Conservation (phyloP, 53 echinoderm and acorn worm species). For the Stichopus horrens region DNA sequence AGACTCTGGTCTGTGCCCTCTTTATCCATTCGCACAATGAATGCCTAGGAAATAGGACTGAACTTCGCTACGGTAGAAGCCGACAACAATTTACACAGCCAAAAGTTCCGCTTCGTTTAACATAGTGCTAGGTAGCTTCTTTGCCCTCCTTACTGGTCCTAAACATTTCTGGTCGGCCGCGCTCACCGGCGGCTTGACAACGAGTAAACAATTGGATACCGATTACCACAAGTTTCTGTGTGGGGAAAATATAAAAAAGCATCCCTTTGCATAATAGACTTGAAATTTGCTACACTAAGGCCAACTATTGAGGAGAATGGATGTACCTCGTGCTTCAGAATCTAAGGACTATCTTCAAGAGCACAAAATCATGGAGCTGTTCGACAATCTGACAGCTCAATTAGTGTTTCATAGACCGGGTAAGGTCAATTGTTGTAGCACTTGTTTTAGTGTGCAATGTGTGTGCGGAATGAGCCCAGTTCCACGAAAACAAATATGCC, state of each 20-base stretch:
- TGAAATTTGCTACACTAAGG: no score
- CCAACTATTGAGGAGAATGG: neutral
- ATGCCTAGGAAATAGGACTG: no score
- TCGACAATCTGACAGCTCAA: constrained; percentile 88
- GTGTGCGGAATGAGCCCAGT: neutral
- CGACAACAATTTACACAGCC: no score
- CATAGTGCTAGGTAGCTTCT: no score
- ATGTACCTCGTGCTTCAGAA: constrained; percentile 47
- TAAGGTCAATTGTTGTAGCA: neutral
- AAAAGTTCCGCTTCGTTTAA: no score
- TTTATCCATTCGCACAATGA: no score
- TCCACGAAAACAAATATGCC: neutral
- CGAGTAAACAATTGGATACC: neutral
- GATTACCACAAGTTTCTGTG: neutral
- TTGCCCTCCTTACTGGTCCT: no score
- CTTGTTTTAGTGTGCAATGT: neutral
- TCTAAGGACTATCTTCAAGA: constrained; percentile 76
- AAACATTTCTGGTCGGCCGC: neutral
- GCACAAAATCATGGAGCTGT: constrained; percentile 82
- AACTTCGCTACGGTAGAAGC: no score
- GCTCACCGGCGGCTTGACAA: neutral
- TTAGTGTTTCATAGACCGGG: constrained; percentile 95
- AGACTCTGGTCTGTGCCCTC: no score
- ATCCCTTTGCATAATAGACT: neutral
- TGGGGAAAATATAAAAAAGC: neutral